phyloP scores from a whole-genome alignment of 2,113 vertebrate genomes.

The Odontophorus gujanensis region DNA sequence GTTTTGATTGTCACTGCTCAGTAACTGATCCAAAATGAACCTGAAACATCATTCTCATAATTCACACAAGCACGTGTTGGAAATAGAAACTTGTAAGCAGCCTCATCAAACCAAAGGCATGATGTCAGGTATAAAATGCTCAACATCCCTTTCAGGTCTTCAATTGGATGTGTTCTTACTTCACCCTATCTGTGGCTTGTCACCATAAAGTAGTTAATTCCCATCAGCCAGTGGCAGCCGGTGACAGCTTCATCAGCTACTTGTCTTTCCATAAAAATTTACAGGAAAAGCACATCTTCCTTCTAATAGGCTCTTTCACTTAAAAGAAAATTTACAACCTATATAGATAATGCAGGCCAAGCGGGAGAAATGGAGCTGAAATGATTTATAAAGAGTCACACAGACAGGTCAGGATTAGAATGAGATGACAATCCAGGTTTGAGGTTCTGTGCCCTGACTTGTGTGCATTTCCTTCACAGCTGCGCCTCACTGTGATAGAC shows the following conservation, averaged over 20 bases:
- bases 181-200: neutral
- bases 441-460: neutral
- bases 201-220: neutral
- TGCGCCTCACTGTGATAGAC: neutral
- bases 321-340: neutral
- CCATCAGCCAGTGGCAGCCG: neutral
- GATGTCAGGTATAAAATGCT: neutral
- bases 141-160: neutral
- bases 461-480: neutral
- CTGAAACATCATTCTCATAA: neutral
- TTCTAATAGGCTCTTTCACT: neutral
- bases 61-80: neutral
- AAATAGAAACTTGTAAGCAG: neutral
- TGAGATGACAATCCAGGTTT: neutral
- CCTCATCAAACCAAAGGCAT: neutral
- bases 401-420: neutral
- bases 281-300: neutral
- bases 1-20: neutral
- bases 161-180: neutral
- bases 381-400: neutral
- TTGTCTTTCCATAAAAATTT: neutral
- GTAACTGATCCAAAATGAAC: neutral
- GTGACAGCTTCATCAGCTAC: slow-evolving; percentile 34
- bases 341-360: neutral
- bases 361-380: neutral